A percentile compares a stretch with the other conserved stretches of the same genome.
Conservation (phyloP, 2,113 vertebrate species). For the Anguilla rostrata region DNA sequence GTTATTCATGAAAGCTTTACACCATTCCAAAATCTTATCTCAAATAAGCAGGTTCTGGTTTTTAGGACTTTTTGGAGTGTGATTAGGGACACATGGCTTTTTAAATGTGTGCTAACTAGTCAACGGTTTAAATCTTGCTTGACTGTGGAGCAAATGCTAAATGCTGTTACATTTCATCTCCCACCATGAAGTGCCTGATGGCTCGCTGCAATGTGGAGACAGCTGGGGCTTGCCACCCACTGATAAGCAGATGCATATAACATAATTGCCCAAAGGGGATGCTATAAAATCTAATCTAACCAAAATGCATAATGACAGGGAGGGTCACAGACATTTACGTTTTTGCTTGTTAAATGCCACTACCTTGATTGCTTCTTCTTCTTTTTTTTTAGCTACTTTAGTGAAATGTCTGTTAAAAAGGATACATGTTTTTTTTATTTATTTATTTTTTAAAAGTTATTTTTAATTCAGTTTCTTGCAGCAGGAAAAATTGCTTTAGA, state of each 20-base stretch:
- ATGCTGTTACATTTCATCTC: not conserved
- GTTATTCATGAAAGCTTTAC: not conserved
- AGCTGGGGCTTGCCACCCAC: not conserved
- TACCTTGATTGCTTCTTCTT: not conserved
- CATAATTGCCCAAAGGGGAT: not conserved
- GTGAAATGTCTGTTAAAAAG: not conserved
- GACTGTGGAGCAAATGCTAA: not conserved
- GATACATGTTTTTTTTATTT: not conserved
- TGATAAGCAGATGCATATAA: not conserved
- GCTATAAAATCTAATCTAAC: constrained; percentile 19
- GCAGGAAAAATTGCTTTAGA: not conserved
- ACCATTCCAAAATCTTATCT: not conserved
- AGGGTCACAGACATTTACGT: not conserved
- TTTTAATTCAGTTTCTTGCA: too few species aligned
- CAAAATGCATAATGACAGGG: not conserved
- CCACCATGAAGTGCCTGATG: not conserved
- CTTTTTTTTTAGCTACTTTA: not conserved
- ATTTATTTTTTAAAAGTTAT: not conserved
- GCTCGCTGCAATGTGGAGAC: not conserved
- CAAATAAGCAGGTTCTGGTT: constrained; percentile 1
- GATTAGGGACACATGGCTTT: not conserved
- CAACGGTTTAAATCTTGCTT: not conserved
- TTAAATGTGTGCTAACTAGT: not conserved
- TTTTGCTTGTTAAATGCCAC: not conserved
- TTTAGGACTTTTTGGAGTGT: not conserved